Base-by-base conservation (phyloP, 2,113 vertebrate species). In the Ailuropoda melanoleuca region DNA sequence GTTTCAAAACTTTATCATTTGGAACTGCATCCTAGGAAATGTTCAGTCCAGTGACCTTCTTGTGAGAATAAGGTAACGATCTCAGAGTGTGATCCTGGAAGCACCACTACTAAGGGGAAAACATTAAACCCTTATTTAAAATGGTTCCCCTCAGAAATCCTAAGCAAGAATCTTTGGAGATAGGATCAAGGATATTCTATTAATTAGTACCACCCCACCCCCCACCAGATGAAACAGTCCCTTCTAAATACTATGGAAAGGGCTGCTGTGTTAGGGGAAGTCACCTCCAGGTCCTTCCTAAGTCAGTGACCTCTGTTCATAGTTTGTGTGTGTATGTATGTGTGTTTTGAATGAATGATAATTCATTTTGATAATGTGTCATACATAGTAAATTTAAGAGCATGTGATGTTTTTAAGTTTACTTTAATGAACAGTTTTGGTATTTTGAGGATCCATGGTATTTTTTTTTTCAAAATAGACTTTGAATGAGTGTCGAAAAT, bases 321-420 rank as follows among this genome's bases (percentile, higher is more conserved):
- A 75, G 6, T 34, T 43, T 50, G 13, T 39, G 50, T 23, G 8
- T 80, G 5, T 90, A 19, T 96, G 29, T 55, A 4, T 37, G 8
- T 89, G 23, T 58, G 1, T 60, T 0, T 37, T 56, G 12, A 75
- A 43, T 86, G 17, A 88, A 91, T 64, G 23, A 37, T 31, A 15
- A 85, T 50, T 78, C 62, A 74, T 19, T 84, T 70, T 96, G 75
- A 91, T 84, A 56, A 74, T 39, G 10, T 81, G 46, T 37, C 8
- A 86, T 1, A 83, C 14, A 24, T 6, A 34, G 13, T 50, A 78
- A 43, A 24, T 74, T 78, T 74, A 88, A 82, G 12, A 88, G 24
- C 4, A 24, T 58, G 24, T 81, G 11, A 2, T 74, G 56, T 37
- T 66, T 88, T 88, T 80, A 90, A 66, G 2, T 6, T 70, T 68